These are phyloP conservation scores for Halictus ligatus DNA, from an alignment of 2,888 invertebrate genomes.

Conservation along the genomic window DNA sequence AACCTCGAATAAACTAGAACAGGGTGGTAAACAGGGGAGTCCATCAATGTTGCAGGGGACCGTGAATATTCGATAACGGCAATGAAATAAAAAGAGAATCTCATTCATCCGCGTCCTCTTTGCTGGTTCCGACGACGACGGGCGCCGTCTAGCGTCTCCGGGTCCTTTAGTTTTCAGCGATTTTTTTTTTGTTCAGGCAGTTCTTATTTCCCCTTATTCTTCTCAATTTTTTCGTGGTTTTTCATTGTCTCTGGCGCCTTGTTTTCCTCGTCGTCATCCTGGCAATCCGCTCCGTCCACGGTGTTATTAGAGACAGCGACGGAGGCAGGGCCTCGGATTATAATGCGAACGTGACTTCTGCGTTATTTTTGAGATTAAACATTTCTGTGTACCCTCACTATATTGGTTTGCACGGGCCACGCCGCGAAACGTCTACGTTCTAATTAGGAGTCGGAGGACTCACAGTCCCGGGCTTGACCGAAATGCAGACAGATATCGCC, in stretches of 20 bases:
- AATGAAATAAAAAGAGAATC: constrained; percentile 35
- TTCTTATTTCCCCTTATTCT: background rate
- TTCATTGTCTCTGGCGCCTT: background rate
- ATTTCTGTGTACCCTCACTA: background rate
- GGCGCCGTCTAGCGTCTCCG: background rate
- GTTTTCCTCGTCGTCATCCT: background rate
- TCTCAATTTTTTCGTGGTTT: background rate
- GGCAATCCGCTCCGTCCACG: background rate
- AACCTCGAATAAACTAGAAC: constrained; percentile 42
- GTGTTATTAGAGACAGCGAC: constrained; percentile 1
- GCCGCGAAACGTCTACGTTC: background rate
- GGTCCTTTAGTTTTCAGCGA: background rate
- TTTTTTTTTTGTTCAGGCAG: background rate
- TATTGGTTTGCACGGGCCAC: constrained; percentile 1
- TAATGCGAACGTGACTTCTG: constrained; percentile 1
- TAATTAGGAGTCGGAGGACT: constrained; percentile 10
- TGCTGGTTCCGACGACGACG: background rate
- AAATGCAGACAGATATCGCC: constrained; percentile 1
- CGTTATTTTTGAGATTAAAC: constrained; percentile 9
- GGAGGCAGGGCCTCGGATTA: background rate
- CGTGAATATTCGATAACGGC: constrained; percentile 63
- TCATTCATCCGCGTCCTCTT: constrained; percentile 25
- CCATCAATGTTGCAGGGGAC: constrained; percentile 58
- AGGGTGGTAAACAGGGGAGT: constrained; percentile 53
- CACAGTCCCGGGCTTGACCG: background rate